Base-by-base conservation (phyloP, 2,888 invertebrate species). In the Heliconius erato region DNA sequence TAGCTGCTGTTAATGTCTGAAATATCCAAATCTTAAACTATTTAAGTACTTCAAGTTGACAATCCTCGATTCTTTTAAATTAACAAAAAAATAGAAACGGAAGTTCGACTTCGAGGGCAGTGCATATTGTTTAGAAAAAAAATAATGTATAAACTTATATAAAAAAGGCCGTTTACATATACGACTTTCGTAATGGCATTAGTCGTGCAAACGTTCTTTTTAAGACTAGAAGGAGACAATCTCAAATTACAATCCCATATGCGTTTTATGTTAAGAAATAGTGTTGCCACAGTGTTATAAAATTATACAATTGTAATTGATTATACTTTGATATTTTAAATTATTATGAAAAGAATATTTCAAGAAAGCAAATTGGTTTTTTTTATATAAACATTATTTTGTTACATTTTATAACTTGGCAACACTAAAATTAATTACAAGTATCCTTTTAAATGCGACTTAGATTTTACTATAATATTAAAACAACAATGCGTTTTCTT, bases 1-100 rank as follows among this genome's bases (percentile, higher is more conserved):
- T 85, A 86, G 86, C 87, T 85, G 87, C 85, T 86, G 87, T 83
- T 79, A 82, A 80, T 79, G 85, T 86, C 82, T 89, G 90, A 87
- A 90, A 91, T 91, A 89, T 89, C 87, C 86, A 88, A 89, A 88
- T 90, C 88, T 92, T 92, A 90, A 89, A 86, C 91, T 92, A 92
- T 90, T 94, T 95, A 95, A 95, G 94, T 95, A 95, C 95, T 91
- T 82, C 59, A 80, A 79, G 85, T 86, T 83, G 84, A 83, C 84
- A 86, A 82, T 76, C 79, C 74, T 44, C 71, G 44, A 28, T 72
- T 81, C 81, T 63, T 23, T 81, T 59, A 71, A 74, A 81, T 83
- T 85, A 79, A 78, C 80, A 83, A 83, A 84, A 83, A 83, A 84
- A 81, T 80, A 7, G 19, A 54, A 84, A 89, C 85, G 88, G 88